Conservation (phyloP, 2,797 vertebrate species). For the Chaetophractus vellerosus region DNA sequence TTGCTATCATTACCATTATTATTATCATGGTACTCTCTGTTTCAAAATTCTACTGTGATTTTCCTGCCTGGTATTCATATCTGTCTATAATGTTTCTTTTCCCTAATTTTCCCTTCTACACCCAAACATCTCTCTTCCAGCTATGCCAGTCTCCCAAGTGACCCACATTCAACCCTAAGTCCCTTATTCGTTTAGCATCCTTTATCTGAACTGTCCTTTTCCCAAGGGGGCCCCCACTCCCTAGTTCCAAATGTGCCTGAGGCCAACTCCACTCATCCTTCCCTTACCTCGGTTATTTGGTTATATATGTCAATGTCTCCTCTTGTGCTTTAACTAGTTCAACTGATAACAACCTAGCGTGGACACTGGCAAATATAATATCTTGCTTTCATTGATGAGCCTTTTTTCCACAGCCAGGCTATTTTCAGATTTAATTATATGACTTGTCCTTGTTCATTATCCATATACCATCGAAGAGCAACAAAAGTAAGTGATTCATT, state of each 20-base stretch:
- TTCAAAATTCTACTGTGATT: conserved; percentile 11
- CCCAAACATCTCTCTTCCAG: not conserved
- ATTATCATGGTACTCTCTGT: not conserved
- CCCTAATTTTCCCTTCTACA: not conserved
- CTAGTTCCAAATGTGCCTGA: not conserved
- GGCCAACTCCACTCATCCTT: not conserved
- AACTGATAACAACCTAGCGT: conserved; percentile 52
- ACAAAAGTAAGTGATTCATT: conserved; percentile 90
- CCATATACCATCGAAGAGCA: conserved; percentile 87
- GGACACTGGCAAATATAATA: conserved; percentile 49
- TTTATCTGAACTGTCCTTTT: conserved; percentile 41
- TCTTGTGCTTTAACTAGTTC: conserved; percentile 46
- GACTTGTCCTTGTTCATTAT: conserved; percentile 91
- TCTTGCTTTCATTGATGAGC: conserved; percentile 49
- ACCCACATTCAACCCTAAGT: not conserved
- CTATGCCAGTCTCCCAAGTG: not conserved
- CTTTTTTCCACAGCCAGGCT: conserved; percentile 73
- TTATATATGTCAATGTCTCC: conserved; percentile 8
- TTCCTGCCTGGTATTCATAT: not conserved
- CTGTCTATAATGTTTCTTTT: not conserved
- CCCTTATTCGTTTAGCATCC: not conserved
- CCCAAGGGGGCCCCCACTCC: not conserved
- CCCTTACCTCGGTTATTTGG: not conserved
- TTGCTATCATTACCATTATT: conserved; percentile 21
- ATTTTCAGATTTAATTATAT: conserved; percentile 90